phyloP scores from a whole-genome alignment of 2,888 invertebrate genomes.

The Busseola fusca region DNA sequence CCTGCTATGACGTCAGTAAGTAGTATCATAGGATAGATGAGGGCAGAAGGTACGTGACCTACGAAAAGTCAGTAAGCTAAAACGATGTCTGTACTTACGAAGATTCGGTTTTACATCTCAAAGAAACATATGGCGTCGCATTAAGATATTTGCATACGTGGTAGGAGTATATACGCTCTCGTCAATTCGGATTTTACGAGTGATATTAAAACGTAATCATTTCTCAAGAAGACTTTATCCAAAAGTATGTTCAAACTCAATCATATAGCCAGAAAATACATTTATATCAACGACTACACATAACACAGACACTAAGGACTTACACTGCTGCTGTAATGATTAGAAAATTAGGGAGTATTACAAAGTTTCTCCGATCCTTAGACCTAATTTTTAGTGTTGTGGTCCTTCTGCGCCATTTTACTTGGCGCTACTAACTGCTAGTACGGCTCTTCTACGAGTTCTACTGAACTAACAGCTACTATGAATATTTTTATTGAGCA shows the following conservation, averaged over 20 bases:
- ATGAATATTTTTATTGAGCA: constrained; percentile 58
- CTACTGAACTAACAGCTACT: constrained; percentile 44
- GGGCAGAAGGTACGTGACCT: constrained; percentile 30
- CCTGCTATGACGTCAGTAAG: constrained; percentile 44
- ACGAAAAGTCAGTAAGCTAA: not conserved
- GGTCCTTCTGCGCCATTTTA: constrained; percentile 7
- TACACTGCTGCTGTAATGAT: not conserved
- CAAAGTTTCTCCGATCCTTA: not conserved
- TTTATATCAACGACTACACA: not conserved
- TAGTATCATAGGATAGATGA: not conserved
- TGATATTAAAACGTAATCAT: not conserved
- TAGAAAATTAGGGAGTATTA: not conserved
- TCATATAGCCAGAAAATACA: not conserved
- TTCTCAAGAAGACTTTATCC: not conserved
- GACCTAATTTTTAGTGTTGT: not conserved
- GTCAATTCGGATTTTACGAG: not conserved
- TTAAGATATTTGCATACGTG: not conserved
- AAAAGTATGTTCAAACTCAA: not conserved
- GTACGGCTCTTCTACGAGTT: constrained; percentile 30
- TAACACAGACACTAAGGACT: not conserved
- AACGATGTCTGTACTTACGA: not conserved
- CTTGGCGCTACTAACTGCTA: constrained; percentile 10
- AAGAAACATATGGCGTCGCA: not conserved
- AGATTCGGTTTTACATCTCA: not conserved
- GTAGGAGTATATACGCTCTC: not conserved